Conservation (phyloP, 1,140 invertebrate genomes). For the Rhagoletis pomonella region DNA sequence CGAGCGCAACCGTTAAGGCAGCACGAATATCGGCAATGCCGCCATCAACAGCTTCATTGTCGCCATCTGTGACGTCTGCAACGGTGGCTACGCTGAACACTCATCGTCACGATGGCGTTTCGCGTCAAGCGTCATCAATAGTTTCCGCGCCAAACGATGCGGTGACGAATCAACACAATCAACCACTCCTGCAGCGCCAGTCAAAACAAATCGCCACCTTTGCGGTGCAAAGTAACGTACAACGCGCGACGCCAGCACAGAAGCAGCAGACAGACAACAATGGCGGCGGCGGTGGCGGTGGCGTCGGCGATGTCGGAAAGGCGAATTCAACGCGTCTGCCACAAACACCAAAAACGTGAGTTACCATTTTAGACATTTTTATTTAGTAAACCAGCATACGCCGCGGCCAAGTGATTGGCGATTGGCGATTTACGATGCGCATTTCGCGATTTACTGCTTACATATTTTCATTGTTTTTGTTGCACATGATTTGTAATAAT, state of each 20-base stretch:
- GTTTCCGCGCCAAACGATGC: not conserved
- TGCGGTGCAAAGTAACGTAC: constrained; percentile 13
- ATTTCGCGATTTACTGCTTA: not conserved
- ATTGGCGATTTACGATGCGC: constrained; percentile 22
- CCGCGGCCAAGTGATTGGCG: not conserved
- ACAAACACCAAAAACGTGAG: constrained; percentile 68
- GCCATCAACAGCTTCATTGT: constrained; percentile 35
- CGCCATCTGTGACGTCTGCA: constrained; percentile 15
- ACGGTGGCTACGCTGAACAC: not conserved
- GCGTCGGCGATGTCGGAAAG: constrained; percentile 3
- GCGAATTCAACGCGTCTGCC: constrained; percentile 48
- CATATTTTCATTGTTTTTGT: not conserved
- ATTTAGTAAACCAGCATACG: constrained; percentile 5
- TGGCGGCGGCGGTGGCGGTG: too few species aligned
- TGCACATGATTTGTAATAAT: constrained; percentile 14
- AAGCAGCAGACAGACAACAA: constrained; percentile 15
- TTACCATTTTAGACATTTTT: constrained; percentile 55
- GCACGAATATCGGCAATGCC: not conserved
- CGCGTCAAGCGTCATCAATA: not conserved
- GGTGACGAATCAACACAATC: constrained; percentile 47
- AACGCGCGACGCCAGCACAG: constrained; percentile 14
- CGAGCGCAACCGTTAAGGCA: not conserved
- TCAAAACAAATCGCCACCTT: constrained; percentile 28
- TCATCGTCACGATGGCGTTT: not conserved
- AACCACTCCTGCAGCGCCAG: constrained; percentile 15